Percentiles rank a stretch among this genome's conserved stretches.
phyloP scores from a whole-genome alignment of 1,140 invertebrate genomes.

The Schlechtendalia chinensis region DNA sequence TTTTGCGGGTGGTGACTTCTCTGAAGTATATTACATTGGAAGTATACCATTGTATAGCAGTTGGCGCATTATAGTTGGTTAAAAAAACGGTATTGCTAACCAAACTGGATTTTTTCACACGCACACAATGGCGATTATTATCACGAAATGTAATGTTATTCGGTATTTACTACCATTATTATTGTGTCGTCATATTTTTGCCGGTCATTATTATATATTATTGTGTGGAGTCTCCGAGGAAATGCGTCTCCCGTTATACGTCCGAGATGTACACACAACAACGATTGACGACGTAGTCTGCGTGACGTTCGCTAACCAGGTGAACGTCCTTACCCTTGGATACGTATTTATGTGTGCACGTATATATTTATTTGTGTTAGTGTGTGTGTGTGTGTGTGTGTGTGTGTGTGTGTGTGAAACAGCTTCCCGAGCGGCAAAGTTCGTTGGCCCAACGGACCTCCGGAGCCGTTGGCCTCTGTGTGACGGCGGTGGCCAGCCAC shows the following conservation, averaged over 20 bases:
- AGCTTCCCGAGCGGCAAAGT: conserved; percentile 44
- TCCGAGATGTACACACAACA: conserved; percentile 4
- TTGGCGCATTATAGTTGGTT: background rate
- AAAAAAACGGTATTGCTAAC: conserved; percentile 15
- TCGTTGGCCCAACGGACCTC: conserved; percentile 46
- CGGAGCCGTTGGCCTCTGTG: conserved; percentile 37
- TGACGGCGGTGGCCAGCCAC: background rate
- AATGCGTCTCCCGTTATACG: conserved; percentile 41
- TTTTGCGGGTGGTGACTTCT: too few relatives aligned
- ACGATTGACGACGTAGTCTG: background rate
- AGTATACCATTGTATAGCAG: too few relatives aligned
- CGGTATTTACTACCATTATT: conserved; percentile 1
- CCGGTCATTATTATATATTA: conserved; percentile 18
- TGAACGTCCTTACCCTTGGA: conserved; percentile 48
- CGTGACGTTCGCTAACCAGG: background rate
- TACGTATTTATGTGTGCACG: too few relatives aligned
- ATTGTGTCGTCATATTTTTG: background rate
- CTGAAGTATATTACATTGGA: too few relatives aligned
- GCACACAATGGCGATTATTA: conserved; percentile 30
- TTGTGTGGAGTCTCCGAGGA: conserved; percentile 2
- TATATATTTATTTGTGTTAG: too few relatives aligned
- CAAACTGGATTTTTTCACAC: conserved; percentile 6
- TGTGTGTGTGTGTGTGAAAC: background rate
- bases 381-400: background rate
- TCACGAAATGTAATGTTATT: conserved; percentile 33